Base-by-base conservation (phyloP, 2,797 vertebrate species). In the Coregonus sp. region DNA sequence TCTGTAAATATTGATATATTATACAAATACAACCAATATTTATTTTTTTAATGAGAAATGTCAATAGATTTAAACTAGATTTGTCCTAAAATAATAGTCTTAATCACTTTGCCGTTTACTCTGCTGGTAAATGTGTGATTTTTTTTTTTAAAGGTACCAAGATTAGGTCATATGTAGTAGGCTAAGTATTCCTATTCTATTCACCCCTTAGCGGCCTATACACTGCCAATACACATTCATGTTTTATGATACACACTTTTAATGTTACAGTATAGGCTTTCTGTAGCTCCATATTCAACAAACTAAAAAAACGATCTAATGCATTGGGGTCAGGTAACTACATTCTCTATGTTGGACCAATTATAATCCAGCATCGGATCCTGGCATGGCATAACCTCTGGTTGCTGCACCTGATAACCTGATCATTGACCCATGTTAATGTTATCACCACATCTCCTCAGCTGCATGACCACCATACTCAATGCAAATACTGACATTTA, bases 1-100 rank as follows among this genome's bases (percentile, higher is more conserved):
- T 18, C 66, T 37, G 18, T 78, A 75, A 73, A 74, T 73, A 82
- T 52, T 71, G 20, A 78, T 76, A 77, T 74, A 78, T 81, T 70
- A 70, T 70, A 78, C 40, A 4, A 70, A 78, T 51, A 50, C 14
- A 56, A 31, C 7, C 16, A 59, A 47, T 12, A 18, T 35, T 56
- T 59, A 1, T 35, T 59, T 0, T 35, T 33, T 47, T 4, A 14
- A 47, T 12, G 9, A 47, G 40, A 47, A 12, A 47, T 47, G 40
- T 47, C 2, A 47, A 47, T 25, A 47, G 12, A 52, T 51, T 71
- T 29, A 2, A 56, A 56, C 9, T 5, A 33, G 9, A 47, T 18
- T 31, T 56, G 50, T 72, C 70, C 33, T 29, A 16, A 31, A 33
- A 25, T 5, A 54, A 9, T 51, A 47, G n/a, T 59, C 4, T 59